Percentiles rank a stretch among this genome's conserved stretches.
Evolutionary conservation across 2,113 vertebrate species (phyloP).

Genomic region (Pavo muticus): DNA sequence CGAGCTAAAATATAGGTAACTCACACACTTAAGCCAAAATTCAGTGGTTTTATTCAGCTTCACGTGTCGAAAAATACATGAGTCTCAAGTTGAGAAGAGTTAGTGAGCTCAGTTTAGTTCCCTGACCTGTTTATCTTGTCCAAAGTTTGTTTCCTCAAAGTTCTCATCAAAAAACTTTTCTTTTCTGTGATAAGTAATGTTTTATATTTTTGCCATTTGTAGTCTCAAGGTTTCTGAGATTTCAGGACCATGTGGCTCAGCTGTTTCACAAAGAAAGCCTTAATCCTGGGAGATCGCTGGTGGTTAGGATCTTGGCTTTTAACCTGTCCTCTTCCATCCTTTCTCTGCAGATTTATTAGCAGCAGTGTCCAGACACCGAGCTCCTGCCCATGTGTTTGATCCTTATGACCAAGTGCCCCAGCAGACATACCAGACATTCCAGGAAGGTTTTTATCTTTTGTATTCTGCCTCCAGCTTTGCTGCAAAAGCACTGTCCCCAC

Average conservation of each 20-base stretch:
- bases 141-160: neutral
- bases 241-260: neutral
- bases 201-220: neutral
- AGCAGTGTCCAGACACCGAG: neutral
- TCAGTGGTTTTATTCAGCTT: neutral
- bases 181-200: neutral
- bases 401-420: neutral
- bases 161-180: neutral
- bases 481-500: neutral
- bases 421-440: constrained; percentile 7
- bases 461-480: neutral
- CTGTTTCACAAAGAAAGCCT: neutral
- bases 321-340: neutral
- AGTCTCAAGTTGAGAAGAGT: neutral
- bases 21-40: neutral
- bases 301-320: neutral
- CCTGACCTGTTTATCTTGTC: neutral
- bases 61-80: neutral
- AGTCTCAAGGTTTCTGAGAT: neutral
- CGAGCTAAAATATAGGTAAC: neutral
- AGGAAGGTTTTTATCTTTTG: constrained; percentile 3
- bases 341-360: neutral
- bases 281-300: neutral
- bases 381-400: neutral
- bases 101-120: neutral